Base-by-base conservation (phyloP, 2,888 invertebrate species). In the Pasiphila rectangulata region DNA sequence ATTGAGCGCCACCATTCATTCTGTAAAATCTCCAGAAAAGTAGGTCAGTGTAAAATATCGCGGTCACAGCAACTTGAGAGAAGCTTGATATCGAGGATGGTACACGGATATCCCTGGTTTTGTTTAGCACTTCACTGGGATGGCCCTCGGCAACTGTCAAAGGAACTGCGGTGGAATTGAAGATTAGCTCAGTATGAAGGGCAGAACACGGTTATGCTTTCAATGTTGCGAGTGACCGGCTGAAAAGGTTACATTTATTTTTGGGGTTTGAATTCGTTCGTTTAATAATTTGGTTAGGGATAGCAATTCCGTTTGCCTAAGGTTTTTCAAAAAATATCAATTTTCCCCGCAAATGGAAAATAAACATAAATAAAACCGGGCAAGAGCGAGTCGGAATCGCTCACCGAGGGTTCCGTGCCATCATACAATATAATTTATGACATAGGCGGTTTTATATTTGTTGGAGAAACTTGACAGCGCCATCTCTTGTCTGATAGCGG, bases 11-110 rank as follows among this genome's bases (percentile, higher is more conserved):
- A 42, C 32, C 48, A 43, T 51, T 50, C 50, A 44, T 51, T 44
- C 37, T 39, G 48, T 39, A 38, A 48, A 50, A 40, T 42, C 54
- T 43, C 34, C 12, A 36, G 61, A 67, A 48, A 78, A 72, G 58
- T 77, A 64, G 79, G 78, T 79, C 79, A 79, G 59, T 65, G 69
- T 55, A 72, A 73, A 77, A 75, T 74, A 74, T 69, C 69, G 69
- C 72, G 67, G 64, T 57, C 69, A 61, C 67, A 69, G 72, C 76
- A 69, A 57, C 67, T 72, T 63, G 63, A 74, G 63, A 60, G 59
- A 48, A 57, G 61, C 57, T 46, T 45, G 32, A 55, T 67, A 68
- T 67, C 67, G 66, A 63, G 59, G 65, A 61, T 57, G 54, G 53
- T 70, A 57, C 59, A 58, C 58, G 56, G 65, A 66, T 68, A 61